Percentiles rank a stretch among this genome's conserved stretches.
Evolutionary conservation across 2,113 vertebrate genomes (phyloP).

Genomic region (Grantiella picta): DNA sequence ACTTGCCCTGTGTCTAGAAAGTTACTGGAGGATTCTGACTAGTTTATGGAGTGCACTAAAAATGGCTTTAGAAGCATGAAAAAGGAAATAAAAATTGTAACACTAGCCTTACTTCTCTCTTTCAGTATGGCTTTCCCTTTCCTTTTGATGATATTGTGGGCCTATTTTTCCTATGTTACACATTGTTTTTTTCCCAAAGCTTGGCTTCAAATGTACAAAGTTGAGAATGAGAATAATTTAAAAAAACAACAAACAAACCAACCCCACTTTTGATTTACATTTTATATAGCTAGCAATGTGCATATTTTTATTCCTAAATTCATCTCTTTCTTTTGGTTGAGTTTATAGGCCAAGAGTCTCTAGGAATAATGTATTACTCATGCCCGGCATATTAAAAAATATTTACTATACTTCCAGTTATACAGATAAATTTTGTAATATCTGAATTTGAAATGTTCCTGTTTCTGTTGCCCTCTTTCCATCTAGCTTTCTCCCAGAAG

Average conservation of each 20-base stretch:
- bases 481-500: neutral
- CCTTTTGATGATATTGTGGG: neutral
- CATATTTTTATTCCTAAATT: neutral
- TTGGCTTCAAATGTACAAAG: neutral
- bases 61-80: neutral
- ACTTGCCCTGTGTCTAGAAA: neutral
- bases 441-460: neutral
- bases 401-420: neutral
- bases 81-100: neutral
- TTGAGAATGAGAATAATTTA: neutral
- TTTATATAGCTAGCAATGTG: neutral
- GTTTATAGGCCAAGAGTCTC: neutral
- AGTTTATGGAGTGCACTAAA: neutral
- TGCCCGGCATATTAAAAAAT: neutral
- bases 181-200: neutral
- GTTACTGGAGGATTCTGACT: neutral
- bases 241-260: neutral
- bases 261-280: neutral
- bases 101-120: neutral
- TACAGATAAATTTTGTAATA: neutral
- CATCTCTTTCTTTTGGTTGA: neutral
- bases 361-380: neutral
- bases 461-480: neutral
- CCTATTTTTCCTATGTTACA: neutral
- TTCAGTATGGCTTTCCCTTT: neutral